Base-by-base conservation (phyloP, 2,113 vertebrate species). In the Clupea harengus region DNA sequence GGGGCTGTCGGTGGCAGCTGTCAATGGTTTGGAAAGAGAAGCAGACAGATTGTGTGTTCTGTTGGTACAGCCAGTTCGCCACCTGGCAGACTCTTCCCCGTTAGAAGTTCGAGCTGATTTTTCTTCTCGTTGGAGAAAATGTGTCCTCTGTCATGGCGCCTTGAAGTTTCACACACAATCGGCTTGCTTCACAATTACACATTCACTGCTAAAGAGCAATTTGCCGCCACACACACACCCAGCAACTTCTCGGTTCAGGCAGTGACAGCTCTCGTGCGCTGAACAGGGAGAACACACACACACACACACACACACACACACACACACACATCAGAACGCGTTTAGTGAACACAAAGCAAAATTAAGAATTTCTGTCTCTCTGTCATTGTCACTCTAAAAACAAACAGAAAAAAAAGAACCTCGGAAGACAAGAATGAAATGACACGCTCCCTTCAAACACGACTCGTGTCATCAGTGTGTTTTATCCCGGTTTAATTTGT, bases 21-120 rank as follows among this genome's bases (percentile, higher is more conserved):
- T 95, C 95, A 95, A 92, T 94, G 95, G 93, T 95, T 96, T 96
- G 95, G 95, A 96, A 95, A 94, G 93, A 95, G 95, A 95, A 95
- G 93, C 94, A 95, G 95, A 96, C 95, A 96, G 95, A 96, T 95
- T 95, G 95, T 95, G 95, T 94, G 95, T 95, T 95, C 94, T 95
- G 95, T 94, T 95, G 94, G 94, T 95, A 94, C 95, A 95, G 95
- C 95, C 95, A 95, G 94, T 95, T 95, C 94, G 94, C 95, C 95
- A 96, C 95, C 95, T 96, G 95, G 94, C 95, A 96, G 94, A 93
- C 94, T 95, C 94, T 94, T 95, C 94, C 95, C 95, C 94, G 95
- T 95, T 95, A 96, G 93, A 96, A 96, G 94, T 95, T 96, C 95
- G 95, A 94, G 94, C 95, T 94, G 94, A 94, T 94, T 95, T 94